Base-by-base conservation (phyloP, 2,888 invertebrate genomes). In the Emesis russula region DNA sequence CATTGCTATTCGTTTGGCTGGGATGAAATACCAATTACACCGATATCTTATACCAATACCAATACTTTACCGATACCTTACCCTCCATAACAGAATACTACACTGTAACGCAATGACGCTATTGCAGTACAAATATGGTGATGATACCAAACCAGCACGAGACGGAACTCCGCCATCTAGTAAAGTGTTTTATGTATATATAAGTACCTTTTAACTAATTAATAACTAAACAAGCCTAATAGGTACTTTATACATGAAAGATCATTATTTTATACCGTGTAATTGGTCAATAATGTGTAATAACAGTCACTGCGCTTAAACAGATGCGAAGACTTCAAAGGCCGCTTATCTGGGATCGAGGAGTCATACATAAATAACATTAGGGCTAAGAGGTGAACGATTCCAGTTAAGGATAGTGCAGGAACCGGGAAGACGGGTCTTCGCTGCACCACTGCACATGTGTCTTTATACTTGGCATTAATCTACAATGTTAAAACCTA, bases 271-370 rank as follows among this genome's bases (percentile, higher is more conserved):
- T 82, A 85, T 82, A 83, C 83, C 77, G 82, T 79, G 80, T 93
- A 94, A 93, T 94, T 94, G 92, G 88, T 86, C 92, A 90, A 88
- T 94, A 94, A 93, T 92, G 87, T 91, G 93, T 88, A 94, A 93
- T 91, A 87, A 81, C 79, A 79, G 80, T 88, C 84, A 90, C 83
- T 80, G 80, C 77, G 81, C 79, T 83, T 81, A 76, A 81, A 86
- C 70, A 88, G 74, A 76, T 83, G 87, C 68, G 66, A 66, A 33
- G 66, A 88, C 91, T 85, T 92, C 91, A 92, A 92, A 92, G 88
- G 83, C 88, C 81, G 81, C 84, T 90, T 89, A 89, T 89, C 89
- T 85, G 80, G 58, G 31, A 68, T 66, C 78, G 86, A 66, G 33
- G 66, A 66, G 66, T 66, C 38, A 44, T 81, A 88, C 84, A 83